Evolutionary conservation across 2,797 vertebrate species (phyloP).

Genomic region (Enteromius afrohamiltoni): DNA sequence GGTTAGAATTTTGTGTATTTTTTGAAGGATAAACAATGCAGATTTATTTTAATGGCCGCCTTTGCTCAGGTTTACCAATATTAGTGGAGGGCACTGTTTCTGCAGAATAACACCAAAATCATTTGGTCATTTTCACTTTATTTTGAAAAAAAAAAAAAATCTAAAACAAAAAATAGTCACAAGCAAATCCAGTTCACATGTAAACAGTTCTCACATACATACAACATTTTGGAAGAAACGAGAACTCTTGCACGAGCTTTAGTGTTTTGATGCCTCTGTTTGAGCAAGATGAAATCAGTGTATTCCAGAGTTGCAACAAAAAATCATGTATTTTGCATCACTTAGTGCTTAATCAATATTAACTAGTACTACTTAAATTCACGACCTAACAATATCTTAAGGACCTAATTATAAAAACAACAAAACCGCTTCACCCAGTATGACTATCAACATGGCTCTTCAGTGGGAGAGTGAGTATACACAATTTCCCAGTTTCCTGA

Average conservation of each 20-base stretch:
- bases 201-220: slow-evolving; percentile 58
- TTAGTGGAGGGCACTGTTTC: no score
- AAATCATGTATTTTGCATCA: slow-evolving; percentile 57
- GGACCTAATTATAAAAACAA: slow-evolving; percentile 58
- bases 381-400: slow-evolving; percentile 66
- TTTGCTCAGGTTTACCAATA: no score
- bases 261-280: slow-evolving; percentile 46
- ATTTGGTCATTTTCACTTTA: slow-evolving; percentile 56
- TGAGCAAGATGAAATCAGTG: slow-evolving; percentile 51
- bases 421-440: slow-evolving; percentile 40
- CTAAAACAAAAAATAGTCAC: slow-evolving; percentile 44
- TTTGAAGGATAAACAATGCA: no score
- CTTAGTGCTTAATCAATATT: slow-evolving; percentile 66
- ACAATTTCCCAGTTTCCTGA: slow-evolving; percentile 37
- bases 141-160: slow-evolving; percentile 57
- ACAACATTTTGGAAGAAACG: slow-evolving; percentile 45
- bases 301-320: slow-evolving; percentile 50
- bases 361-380: slow-evolving; percentile 65
- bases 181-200: slow-evolving; percentile 56
- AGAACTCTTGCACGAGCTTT: slow-evolving; percentile 43
- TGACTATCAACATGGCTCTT: slow-evolving; percentile 59
- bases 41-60: no score
- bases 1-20: no score
- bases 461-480: slow-evolving; percentile 26
- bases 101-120: neutral